These are phyloP conservation scores for Drosophila kokeensis DNA, from an alignment of 2,888 invertebrate genomes.

Conservation along the genomic window DNA sequence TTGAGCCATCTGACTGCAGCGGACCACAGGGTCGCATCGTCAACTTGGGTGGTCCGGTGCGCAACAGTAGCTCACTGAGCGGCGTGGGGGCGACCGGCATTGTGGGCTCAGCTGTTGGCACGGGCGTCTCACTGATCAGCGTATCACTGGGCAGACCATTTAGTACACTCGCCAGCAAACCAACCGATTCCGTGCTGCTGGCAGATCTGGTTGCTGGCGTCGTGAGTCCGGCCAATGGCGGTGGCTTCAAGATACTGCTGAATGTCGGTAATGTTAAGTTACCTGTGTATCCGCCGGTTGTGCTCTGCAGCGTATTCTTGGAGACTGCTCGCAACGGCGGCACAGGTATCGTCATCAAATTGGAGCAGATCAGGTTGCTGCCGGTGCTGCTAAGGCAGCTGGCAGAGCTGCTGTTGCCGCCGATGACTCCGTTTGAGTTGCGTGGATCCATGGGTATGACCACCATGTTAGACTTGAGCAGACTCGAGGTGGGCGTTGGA, in stretches of 20 bases:
- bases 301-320: slow-evolving; percentile 66
- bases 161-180: slow-evolving; percentile 52
- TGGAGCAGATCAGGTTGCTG: slow-evolving; percentile 45
- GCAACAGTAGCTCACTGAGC: slow-evolving; percentile 80
- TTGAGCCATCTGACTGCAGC: slow-evolving; percentile 84
- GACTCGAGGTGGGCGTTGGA: slow-evolving; percentile 39
- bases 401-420: slow-evolving; percentile 28
- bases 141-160: slow-evolving; percentile 59
- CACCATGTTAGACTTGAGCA: slow-evolving; percentile 83
- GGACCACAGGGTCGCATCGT: slow-evolving; percentile 86
- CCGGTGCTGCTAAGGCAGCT: slow-evolving; percentile 40
- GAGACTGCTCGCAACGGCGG: slow-evolving; percentile 82
- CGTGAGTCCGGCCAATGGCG: slow-evolving; percentile 79
- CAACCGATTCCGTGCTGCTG: slow-evolving; percentile 25
- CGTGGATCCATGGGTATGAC: slow-evolving; percentile 83
- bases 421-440: slow-evolving; percentile 26
- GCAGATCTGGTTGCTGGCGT: not conserved
- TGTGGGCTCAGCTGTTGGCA: slow-evolving; percentile 37
- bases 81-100: slow-evolving; percentile 78
- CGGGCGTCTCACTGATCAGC: slow-evolving; percentile 37
- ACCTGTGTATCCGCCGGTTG: slow-evolving; percentile 16
- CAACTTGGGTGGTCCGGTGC: slow-evolving; percentile 85
- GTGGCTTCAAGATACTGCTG: slow-evolving; percentile 49
- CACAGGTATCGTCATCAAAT: slow-evolving; percentile 71
- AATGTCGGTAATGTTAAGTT: slow-evolving; percentile 22